Evolutionary conservation across 2,797 vertebrate genomes (phyloP), one percentile per base, ranked within the genome.

Genomic region (Chiroxiphia lanceolata): DNA sequence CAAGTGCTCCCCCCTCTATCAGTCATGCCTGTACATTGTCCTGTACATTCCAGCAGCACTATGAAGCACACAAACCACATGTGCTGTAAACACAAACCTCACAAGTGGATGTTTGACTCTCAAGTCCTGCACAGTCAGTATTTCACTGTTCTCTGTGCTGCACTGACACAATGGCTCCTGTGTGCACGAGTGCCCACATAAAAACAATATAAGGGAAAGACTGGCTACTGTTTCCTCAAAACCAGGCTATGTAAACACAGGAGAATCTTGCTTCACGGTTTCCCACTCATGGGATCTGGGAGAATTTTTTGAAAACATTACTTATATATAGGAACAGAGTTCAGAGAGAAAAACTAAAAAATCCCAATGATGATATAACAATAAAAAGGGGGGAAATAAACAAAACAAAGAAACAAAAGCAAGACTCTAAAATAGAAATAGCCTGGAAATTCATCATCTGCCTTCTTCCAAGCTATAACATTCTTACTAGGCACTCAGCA

Each of bases 151-250:
- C 47, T 44, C 61, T 15, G 1, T 1, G 23, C 47, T 63, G 67
- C 67, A 15, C 34, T 34, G 48, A 48, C n/a, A 34, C 0, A 4
- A 27, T 29, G 44, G 20, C 16, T 77, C 19, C 18, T 12, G 9
- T 3, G 23, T 22, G 7, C 4, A 0, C 8, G 40, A 4, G 3
- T 1, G 3, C 6, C 11, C 53, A n/a, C 0, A 1, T 4, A 21
- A 64, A 64, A 38, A 19, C 44, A 57, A 34, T 4, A n/a, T 27
- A 64, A 42, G 15, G 5, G 5, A 71, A 72, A 47, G 13, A 18
- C 7, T 14, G 20, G 17, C 15, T 65, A 36, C 45, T 23, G 16
- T 31, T 67, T 63, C 47, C 44, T 51, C 44, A 56, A 56, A 47
- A 47, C n/a, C 3, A 1, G 8, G 17, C 36, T 68, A 26, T 15